Evolutionary conservation across 2,888 invertebrate species (phyloP), one percentile per base, ranked within the genome.

Genomic region (Flexamia atlantica): DNA sequence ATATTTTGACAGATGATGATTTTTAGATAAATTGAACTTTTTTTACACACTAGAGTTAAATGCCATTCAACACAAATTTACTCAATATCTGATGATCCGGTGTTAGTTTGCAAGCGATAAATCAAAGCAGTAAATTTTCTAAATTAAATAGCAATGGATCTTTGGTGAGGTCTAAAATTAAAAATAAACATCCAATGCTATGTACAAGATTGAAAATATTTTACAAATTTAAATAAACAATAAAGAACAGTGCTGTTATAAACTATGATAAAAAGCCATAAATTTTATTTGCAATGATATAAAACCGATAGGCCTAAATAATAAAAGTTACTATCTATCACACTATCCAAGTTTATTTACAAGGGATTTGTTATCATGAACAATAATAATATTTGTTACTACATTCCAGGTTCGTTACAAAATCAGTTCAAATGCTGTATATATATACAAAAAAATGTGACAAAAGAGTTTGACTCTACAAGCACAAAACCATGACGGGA

Each of bases 351-450:
- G 64, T 28, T 64, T 64, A 64, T 64, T 64, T 64, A 64, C 64
- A 64, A 64, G 30, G 30, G 30, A 28, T 30, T 28, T 28, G 30
- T 30, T 64, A 64, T 64, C 2, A 23, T 64, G 30, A 28, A 64
- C 64, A 64, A 64, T 30, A 30, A 64, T 64, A 28, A 64, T 64
- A 30, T 64, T 64, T 64, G 57, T 64, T 64, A 64, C 64, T 64
- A 64, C 64, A 64, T 28, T 30, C 30, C 64, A 30, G 64, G 30
- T 25, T 28, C 64, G 30, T 64, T 64, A 64, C 30, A 64, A 64
- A 64, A 64, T 64, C 64, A 30, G 64, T 64, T 64, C 64, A 64
- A 28, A 64, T 30, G 12, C 28, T 64, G 28, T 64, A 64, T 64
- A 64, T 64, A 64, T 64, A 17, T 64, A 64, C 64, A 64, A 64